Evolutionary conservation across 1,140 invertebrate species (phyloP), one percentile per base, ranked within the genome.

Genomic region (Philaenus spumarius): DNA sequence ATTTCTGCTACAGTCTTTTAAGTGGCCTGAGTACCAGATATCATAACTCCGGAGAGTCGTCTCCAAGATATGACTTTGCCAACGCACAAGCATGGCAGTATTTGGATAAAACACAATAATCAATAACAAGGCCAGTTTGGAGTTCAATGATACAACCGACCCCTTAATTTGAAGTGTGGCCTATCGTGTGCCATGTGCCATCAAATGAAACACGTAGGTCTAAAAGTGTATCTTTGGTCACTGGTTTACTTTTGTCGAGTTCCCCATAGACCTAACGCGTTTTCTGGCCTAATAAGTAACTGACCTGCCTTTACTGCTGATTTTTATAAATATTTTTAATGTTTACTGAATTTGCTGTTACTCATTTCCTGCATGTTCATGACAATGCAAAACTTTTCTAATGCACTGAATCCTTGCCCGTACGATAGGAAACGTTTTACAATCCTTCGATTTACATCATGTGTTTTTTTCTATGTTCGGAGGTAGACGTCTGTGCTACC

Each of bases 11-110:
- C 60, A 65, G 23, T 62, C 46, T 12, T 52, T 47, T 50, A 40
- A 26, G 40, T 64, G 62, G 24, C 34, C 55, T 60, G 65, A 24
- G 6, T 51, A 47, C 62, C 55, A 66, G 15, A 40, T 53, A 11
- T 63, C 5, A 45, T n/a, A 47, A 67, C 37, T 63, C 60, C 40
- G 42, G 42, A 15, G 42, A 45, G 15, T 45, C 42, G 14, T 45
- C 42, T 45, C 42, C 15, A 15, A 45, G 42, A 15, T 6, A 45
- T 7, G 14, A 14, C 6, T 15, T 45, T 6, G 20, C 42, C 20
- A 45, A n/a, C n/a, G n/a, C n/a, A n/a, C n/a, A n/a, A n/a, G n/a
- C n/a, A n/a, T n/a, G n/a, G n/a, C n/a, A n/a, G n/a, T n/a, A n/a
- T n/a, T n/a, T n/a, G n/a, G n/a, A n/a, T n/a, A n/a, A n/a, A n/a